phyloP scores from a whole-genome alignment of 2,888 invertebrate species.

The Platycheirus rosarum region DNA sequence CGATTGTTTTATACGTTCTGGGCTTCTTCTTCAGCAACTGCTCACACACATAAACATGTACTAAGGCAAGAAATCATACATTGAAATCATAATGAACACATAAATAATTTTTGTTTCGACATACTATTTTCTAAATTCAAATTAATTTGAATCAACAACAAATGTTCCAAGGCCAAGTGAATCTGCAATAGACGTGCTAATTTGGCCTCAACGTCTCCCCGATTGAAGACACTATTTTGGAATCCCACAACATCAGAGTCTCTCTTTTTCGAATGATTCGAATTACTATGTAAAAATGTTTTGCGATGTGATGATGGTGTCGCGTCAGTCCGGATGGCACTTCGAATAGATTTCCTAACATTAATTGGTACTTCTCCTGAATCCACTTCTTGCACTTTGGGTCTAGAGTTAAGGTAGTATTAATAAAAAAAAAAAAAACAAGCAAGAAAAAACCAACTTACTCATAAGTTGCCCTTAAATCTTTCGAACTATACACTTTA shows the following conservation, averaged over 20 bases:
- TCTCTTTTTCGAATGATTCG: constrained; percentile 65
- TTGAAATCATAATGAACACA: too few species aligned
- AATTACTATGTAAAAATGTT: constrained; percentile 79
- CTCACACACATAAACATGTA: constrained; percentile 79
- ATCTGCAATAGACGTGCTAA: constrained; percentile 80
- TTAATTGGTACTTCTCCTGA: constrained; percentile 69
- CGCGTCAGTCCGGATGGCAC: constrained; percentile 77
- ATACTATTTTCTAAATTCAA: constrained; percentile 80
- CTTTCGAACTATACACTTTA: constrained; percentile 79
- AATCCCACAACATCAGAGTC: constrained; percentile 78
- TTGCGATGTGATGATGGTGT: constrained; percentile 76
- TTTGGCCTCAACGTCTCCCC: constrained; percentile 76
- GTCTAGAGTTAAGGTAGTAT: constrained; percentile 22
- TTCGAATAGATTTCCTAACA: constrained; percentile 80
- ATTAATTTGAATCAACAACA: constrained; percentile 80
- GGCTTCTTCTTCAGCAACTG: constrained; percentile 78
- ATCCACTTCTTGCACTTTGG: constrained; percentile 23
- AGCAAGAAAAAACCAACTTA: constrained; percentile 24
- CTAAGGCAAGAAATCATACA: constrained; percentile 70
- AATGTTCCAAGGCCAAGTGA: constrained; percentile 81
- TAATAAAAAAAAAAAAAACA: neutral
- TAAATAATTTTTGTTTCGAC: neutral
- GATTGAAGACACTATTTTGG: constrained; percentile 80
- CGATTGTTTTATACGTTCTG: constrained; percentile 76
- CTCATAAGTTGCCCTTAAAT: constrained; percentile 75